Evolutionary conservation across 2,797 vertebrate genomes (phyloP).

Genomic region (Hirundo rustica): DNA sequence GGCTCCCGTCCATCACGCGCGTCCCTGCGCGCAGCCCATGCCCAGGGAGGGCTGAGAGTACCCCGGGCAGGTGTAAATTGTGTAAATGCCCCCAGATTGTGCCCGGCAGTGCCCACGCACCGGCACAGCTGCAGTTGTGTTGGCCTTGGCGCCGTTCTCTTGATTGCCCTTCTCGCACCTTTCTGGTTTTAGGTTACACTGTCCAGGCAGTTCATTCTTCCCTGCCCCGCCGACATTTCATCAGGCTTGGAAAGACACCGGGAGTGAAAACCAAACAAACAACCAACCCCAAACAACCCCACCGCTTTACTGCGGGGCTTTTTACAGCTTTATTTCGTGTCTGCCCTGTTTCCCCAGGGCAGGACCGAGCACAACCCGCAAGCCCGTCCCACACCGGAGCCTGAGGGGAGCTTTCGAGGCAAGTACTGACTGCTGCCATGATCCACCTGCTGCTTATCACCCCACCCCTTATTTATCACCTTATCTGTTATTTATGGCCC

Average conservation of each 20-base stretch:
- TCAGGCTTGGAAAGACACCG: neutral
- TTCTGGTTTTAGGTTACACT: neutral
- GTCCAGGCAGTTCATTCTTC: neutral
- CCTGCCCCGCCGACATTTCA: neutral
- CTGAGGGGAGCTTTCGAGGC: neutral
- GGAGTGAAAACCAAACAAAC: neutral
- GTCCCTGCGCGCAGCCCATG: neutral
- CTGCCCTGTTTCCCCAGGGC: neutral
- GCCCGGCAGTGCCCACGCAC: fast-evolving
- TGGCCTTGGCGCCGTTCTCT: fast-evolving
- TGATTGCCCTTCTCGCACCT: fast-evolving
- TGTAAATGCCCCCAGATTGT: fast-evolving
- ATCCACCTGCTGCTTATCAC: fast-evolving
- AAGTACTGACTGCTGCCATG: neutral
- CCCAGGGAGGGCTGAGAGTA: fast-evolving
- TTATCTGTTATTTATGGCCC: neutral
- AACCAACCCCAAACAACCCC: fast-evolving
- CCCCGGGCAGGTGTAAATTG: fast-evolving
- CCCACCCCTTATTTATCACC: neutral
- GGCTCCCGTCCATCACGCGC: fast-evolving
- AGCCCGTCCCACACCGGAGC: fast-evolving
- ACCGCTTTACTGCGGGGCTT: fast-evolving
- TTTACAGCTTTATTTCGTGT: fast-evolving
- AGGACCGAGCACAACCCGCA: fast-evolving
- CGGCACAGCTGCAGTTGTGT: fast-evolving